Evolutionary conservation across 2,888 invertebrate species (phyloP), one percentile per base, ranked within the genome.

Genomic region (Petrolisthes manimaculis): DNA sequence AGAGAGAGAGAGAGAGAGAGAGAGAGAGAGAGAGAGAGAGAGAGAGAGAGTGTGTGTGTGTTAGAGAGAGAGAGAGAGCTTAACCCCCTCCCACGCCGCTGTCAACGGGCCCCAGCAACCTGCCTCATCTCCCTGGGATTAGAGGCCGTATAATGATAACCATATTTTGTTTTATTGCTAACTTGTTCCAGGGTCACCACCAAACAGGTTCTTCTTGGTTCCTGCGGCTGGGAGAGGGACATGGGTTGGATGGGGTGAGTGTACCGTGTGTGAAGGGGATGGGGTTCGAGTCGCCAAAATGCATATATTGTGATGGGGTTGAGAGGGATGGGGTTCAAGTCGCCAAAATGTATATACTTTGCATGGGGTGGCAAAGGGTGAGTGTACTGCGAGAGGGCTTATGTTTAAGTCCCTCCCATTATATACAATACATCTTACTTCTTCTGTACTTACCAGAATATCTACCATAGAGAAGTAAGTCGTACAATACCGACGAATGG

Each of bases 121-220:
- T 84, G 77, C 84, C 84, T 84, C 84, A 67, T 84, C 84, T 84
- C 75, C 75, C 61, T 67, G 37, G 77, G 78, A 84, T 84, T 84
- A 84, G 84, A 84, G 78, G 84, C 78, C 77, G 84, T 84, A 78
- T 84, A 77, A 84, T 84, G 77, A 84, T 75, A 84, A 84, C 78
- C 84, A 84, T 84, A 84, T 84, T 84, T 84, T 78, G 75, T 61
- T 84, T 78, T 78, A 78, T 78, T 61, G 84, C 84, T 78, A 78
- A 84, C 84, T 84, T 67, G 84, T 84, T 84, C 77, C 84, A 84
- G 78, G 78, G 71, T 71, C 84, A 71, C 74, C 74, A 84, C 84
- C 84, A 84, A 84, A 84, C 84, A 77, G 84, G 84, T 84, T 84
- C 78, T 84, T 84, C 84, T 67, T 84, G 84, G 67, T 84, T 84